Conservation (phyloP, 2,113 vertebrate species). For the Notarius lentiginosus region DNA sequence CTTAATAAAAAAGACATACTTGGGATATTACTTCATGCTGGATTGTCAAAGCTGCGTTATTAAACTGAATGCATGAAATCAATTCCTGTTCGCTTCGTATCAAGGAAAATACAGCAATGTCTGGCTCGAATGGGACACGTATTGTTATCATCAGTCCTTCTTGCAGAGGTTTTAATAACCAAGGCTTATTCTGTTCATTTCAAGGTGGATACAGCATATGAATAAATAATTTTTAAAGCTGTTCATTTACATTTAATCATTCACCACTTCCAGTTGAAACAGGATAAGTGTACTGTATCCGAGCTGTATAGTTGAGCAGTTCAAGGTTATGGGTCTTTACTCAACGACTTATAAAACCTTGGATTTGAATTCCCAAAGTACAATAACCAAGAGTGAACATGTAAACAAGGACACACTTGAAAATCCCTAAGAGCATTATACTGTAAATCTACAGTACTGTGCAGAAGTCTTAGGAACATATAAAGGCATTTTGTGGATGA, state of each 20-base stretch:
- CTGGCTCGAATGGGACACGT: constrained; percentile 5
- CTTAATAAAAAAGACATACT: constrained; percentile 3
- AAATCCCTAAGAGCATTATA: constrained; percentile 36
- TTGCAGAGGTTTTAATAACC: neutral
- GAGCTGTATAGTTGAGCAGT: neutral
- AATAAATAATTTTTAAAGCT: neutral
- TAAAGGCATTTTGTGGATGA: too few species aligned
- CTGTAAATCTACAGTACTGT: neutral
- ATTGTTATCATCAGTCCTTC: neutral
- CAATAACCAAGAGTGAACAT: neutral
- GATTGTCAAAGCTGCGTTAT: neutral
- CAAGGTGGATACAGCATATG: neutral
- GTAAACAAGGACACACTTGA: neutral
- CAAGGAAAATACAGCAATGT: constrained; percentile 14
- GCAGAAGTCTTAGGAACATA: too few species aligned
- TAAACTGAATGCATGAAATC: constrained; percentile 20
- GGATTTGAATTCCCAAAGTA: neutral
- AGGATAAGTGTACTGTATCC: neutral
- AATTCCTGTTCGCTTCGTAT: constrained; percentile 26
- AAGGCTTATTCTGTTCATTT: neutral
- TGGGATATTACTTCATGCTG: constrained; percentile 8
- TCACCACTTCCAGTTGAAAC: neutral
- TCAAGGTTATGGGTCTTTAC: neutral
- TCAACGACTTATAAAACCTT: neutral
- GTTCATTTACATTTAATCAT: constrained; percentile 12